These are phyloP conservation scores for Phoenicopterus ruber DNA, from an alignment of 2,113 vertebrate species.

Conservation along the genomic window DNA sequence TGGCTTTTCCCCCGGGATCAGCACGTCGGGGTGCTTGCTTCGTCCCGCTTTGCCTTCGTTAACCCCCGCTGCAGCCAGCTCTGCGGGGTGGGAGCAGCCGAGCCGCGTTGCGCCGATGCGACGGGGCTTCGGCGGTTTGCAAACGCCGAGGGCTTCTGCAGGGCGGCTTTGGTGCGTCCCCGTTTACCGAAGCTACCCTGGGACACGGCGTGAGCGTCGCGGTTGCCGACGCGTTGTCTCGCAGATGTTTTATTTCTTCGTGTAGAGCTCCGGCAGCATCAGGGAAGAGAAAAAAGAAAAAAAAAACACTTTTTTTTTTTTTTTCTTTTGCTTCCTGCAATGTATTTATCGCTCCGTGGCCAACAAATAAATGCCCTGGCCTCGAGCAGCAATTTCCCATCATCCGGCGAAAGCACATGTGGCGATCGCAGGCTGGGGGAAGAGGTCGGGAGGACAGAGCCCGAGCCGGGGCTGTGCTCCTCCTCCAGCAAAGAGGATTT, in stretches of 20 bases:
- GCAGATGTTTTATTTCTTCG: not conserved
- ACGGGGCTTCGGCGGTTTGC: not conserved
- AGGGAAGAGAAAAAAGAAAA: too few relatives aligned
- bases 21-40: not conserved
- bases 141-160: not conserved
- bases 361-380: not conserved
- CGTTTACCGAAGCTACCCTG: too few relatives aligned
- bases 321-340: not conserved
- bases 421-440: not conserved
- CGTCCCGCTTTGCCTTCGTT: not conserved
- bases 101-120: not conserved
- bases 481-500: not conserved
- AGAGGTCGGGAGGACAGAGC: not conserved
- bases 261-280: not conserved
- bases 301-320: not conserved
- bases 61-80: not conserved
- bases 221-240: not conserved
- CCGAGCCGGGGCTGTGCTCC: not conserved
- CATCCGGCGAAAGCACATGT: not conserved
- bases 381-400: not conserved
- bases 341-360: not conserved
- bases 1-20: not conserved
- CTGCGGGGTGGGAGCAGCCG: not conserved
- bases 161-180: not conserved
- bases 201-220: not conserved